Evolutionary conservation across 1,140 invertebrate species (phyloP).

Genomic region (Luehdorfia chinensis): DNA sequence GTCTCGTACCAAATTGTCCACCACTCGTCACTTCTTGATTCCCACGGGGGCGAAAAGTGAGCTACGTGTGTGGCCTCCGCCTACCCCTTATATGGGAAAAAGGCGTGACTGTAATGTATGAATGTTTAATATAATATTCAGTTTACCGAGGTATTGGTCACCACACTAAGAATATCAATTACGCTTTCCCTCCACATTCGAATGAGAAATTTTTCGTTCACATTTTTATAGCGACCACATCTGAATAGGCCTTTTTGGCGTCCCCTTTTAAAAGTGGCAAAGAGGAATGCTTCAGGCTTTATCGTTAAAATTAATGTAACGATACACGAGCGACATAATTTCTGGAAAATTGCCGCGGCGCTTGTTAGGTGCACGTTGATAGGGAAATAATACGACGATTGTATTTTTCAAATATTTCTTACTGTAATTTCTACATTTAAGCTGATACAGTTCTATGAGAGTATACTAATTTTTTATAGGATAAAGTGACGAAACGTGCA

Average conservation of each 20-base stretch:
- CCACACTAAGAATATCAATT: conserved; percentile 47
- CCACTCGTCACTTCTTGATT: too few species aligned
- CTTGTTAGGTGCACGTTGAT: conserved; percentile 24
- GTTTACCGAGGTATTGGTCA: not conserved
- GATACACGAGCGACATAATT: conserved; percentile 33
- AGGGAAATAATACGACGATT: conserved; percentile 12
- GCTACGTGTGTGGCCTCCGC: too few species aligned
- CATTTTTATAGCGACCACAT: conserved; percentile 54
- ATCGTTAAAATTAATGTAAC: conserved; percentile 70
- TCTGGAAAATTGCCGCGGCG: conserved; percentile 24
- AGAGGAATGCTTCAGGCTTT: conserved; percentile 41
- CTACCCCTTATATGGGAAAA: too few species aligned
- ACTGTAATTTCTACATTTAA: too few species aligned
- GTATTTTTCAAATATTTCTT: too few species aligned
- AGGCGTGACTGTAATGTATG: too few species aligned
- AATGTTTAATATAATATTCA: too few species aligned
- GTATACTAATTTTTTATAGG: too few species aligned
- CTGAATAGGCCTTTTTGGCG: conserved; percentile 49
- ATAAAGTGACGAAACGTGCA: too few species aligned
- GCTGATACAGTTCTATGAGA: too few species aligned
- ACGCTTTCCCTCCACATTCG: conserved; percentile 44
- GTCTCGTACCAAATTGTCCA: too few species aligned
- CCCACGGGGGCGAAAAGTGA: too few species aligned
- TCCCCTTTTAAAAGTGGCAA: conserved; percentile 47
- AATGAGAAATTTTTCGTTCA: conserved; percentile 53